Conservation (phyloP, 2,113 vertebrate genomes). For the Dasypus novemcinctus region DNA sequence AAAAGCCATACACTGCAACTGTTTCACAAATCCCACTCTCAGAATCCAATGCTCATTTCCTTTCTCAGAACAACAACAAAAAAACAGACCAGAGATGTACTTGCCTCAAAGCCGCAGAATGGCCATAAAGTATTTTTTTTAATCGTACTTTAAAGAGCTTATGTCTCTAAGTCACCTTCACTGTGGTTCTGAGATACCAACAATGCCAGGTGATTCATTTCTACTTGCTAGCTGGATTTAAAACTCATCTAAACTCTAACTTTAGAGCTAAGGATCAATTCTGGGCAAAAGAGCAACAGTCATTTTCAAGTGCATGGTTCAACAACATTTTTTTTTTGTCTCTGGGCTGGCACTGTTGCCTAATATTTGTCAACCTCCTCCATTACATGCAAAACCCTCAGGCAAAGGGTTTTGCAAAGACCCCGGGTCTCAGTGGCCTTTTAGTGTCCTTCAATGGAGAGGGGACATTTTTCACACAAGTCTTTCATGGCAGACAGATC, state of each 20-base stretch:
- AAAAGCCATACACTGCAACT: constrained; percentile 22
- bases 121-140: constrained; percentile 25
- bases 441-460: neutral
- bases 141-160: constrained; percentile 19
- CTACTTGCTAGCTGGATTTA: constrained; percentile 40
- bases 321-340: neutral
- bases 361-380: neutral
- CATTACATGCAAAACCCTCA: neutral
- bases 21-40: constrained; percentile 1
- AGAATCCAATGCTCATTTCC: constrained; percentile 16
- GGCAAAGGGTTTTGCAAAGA: neutral
- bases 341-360: neutral
- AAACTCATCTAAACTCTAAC: constrained; percentile 40
- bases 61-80: neutral
- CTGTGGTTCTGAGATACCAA: neutral
- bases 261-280: constrained; percentile 48
- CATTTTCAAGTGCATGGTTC: neutral
- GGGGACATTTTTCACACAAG: neutral
- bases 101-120: constrained; percentile 2
- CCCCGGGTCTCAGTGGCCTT: neutral
- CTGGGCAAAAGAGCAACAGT: constrained; percentile 5
- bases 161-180: constrained; percentile 18
- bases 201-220: neutral
- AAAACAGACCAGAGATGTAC: neutral
- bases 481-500: neutral